phyloP scores from a whole-genome alignment of 1,140 invertebrate species.

The Cephus cinctus region DNA sequence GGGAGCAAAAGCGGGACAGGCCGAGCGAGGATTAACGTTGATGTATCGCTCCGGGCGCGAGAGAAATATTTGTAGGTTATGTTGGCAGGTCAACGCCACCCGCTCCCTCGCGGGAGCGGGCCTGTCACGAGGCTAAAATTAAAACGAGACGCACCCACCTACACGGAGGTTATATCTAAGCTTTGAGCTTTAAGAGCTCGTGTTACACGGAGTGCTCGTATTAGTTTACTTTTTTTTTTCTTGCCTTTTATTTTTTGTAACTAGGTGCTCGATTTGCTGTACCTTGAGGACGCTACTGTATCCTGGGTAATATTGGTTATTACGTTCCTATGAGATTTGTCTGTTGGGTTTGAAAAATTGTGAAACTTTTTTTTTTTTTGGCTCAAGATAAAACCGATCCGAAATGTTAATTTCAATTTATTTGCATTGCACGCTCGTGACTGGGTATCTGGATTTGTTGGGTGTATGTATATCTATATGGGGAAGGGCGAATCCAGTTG shows the following conservation, averaged over 20 bases:
- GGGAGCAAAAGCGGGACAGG: constrained; percentile 5
- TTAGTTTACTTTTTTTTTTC: not conserved
- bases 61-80: constrained; percentile 46
- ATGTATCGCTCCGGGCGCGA: constrained; percentile 30
- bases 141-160: constrained; percentile 38
- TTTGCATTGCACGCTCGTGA: too few relatives aligned
- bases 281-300: not conserved
- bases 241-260: not conserved
- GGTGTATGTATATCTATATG: too few relatives aligned
- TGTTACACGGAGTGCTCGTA: not conserved
- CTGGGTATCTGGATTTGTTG: too few relatives aligned
- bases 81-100: constrained; percentile 46
- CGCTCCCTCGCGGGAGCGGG: constrained; percentile 21
- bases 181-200: too few relatives aligned
- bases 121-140: constrained; percentile 47
- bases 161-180: too few relatives aligned
- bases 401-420: too few relatives aligned
- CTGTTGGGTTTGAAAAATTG: too few relatives aligned
- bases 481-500: too few relatives aligned
- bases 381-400: too few relatives aligned
- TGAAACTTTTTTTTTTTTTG: too few relatives aligned
- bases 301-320: not conserved
- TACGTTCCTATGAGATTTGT: not conserved
- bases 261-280: not conserved
- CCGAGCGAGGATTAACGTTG: constrained; percentile 34